Conservation (phyloP, 2,797 vertebrate genomes). For the Pipistrellus pygmaeus region DNA sequence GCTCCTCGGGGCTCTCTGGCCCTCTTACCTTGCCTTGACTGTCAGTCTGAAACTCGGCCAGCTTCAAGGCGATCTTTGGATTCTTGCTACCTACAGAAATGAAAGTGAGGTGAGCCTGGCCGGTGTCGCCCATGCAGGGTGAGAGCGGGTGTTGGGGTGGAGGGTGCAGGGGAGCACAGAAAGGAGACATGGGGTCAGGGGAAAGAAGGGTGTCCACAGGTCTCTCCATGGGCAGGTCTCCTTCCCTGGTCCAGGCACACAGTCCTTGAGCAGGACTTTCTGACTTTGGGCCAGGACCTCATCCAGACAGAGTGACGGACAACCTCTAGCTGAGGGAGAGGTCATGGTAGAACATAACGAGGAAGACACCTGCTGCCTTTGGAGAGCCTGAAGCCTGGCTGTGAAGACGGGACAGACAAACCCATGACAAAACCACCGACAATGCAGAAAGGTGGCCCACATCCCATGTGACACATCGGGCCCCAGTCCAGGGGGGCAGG, state of each 20-base stretch:
- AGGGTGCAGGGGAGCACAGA: fast-evolving
- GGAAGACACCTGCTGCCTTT: neutral
- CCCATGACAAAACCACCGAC: too few relatives aligned
- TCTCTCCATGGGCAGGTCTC: fast-evolving
- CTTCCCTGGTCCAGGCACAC: neutral
- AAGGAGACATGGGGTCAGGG: fast-evolving
- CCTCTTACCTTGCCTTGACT: slow-evolving; percentile 92
- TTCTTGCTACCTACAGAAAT: slow-evolving; percentile 95
- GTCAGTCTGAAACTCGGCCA: slow-evolving; percentile 95
- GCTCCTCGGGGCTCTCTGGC: fast-evolving
- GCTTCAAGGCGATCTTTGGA: slow-evolving; percentile 95
- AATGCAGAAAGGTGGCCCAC: fast-evolving
- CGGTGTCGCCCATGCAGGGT: fast-evolving
- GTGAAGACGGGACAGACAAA: fast-evolving
- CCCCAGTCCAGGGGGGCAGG: neutral
- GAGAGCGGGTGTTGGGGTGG: fast-evolving
- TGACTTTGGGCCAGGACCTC: neutral
- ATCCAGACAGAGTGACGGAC: fast-evolving
- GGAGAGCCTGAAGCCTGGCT: neutral
- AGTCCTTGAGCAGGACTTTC: neutral
- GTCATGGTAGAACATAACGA: fast-evolving
- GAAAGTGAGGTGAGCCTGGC: neutral
- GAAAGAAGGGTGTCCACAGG: neutral
- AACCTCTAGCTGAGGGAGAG: too few relatives aligned
- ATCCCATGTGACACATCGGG: neutral